Evolutionary conservation across 2,113 vertebrate genomes (phyloP).

Genomic region (Ariopsis seemanni): DNA sequence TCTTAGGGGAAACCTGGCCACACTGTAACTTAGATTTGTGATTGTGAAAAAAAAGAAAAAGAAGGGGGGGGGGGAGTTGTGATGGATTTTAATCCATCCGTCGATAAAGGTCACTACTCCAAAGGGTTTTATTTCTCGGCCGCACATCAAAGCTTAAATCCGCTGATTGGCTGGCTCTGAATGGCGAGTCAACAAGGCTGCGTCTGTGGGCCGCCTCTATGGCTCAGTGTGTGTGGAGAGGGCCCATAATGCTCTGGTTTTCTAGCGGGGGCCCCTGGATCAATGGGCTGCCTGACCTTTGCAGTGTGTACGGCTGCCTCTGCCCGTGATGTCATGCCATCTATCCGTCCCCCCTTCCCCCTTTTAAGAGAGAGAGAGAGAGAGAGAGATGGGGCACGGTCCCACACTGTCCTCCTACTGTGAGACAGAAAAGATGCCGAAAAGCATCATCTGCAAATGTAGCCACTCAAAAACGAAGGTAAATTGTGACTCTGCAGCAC

Average conservation of each 20-base stretch:
- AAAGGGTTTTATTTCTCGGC: conserved; percentile 79
- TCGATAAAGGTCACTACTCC: conserved; percentile 77
- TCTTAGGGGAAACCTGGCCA: conserved; percentile 50
- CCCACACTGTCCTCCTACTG: conserved; percentile 72
- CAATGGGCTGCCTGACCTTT: conserved; percentile 78
- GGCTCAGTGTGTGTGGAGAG: conserved; percentile 69
- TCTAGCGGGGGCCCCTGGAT: conserved; percentile 74
- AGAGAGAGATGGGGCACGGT: conserved; percentile 64
- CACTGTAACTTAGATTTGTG: conserved; percentile 75
- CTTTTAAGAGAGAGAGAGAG: conserved; percentile 62
- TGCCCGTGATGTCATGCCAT: conserved; percentile 76
- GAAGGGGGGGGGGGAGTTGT: conserved; percentile 50
- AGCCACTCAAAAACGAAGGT: conserved; percentile 62
- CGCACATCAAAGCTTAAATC: conserved; percentile 79
- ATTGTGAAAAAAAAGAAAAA: conserved; percentile 53
- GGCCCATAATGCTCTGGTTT: conserved; percentile 72
- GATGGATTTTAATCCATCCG: conserved; percentile 79
- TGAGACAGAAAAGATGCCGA: conserved; percentile 72
- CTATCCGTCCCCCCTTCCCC: conserved; percentile 63
- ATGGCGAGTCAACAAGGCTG: conserved; percentile 74
- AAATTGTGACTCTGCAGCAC: neutral
- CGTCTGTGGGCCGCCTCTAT: conserved; percentile 76
- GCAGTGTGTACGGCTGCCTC: conserved; percentile 70
- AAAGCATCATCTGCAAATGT: conserved; percentile 74
- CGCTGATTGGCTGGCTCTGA: conserved; percentile 76